These are phyloP conservation scores for Pristionchus fissidentatus DNA, from an alignment of 2,888 invertebrate genomes.

Conservation along the genomic window DNA sequence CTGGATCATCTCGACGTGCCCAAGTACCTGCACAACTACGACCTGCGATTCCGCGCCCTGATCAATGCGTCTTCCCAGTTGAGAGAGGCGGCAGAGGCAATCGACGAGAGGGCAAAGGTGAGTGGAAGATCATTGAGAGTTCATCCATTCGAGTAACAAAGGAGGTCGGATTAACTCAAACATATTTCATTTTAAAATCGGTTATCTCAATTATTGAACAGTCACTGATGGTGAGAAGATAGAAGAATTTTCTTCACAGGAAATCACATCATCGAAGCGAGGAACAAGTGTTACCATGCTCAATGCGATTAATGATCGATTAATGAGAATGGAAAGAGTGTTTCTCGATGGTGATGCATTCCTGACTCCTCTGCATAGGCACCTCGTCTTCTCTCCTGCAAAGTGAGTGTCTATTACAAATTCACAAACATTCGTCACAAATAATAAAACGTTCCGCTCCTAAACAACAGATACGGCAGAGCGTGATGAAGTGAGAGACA, in stretches of 20 bases:
- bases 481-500: too few relatives aligned
- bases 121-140: background rate
- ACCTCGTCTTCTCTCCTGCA: slow-evolving; percentile 55
- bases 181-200: background rate
- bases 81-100: slow-evolving; percentile 21
- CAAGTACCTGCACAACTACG: slow-evolving; percentile 26
- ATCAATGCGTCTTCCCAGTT: slow-evolving; percentile 12
- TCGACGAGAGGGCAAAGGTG: slow-evolving; percentile 33
- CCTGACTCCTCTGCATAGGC: slow-evolving; percentile 49
- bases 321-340: slow-evolving; percentile 49
- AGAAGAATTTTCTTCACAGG: too few relatives aligned
- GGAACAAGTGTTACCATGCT: slow-evolving; percentile 39
- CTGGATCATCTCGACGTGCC: slow-evolving; percentile 13
- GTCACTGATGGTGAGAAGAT: too few relatives aligned
- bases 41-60: slow-evolving; percentile 36
- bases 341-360: slow-evolving; percentile 51
- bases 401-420: slow-evolving; percentile 5
- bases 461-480: too few relatives aligned
- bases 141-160: background rate
- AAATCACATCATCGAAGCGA: slow-evolving; percentile 38
- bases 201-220: too few relatives aligned
- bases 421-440: background rate
- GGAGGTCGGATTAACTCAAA: too few relatives aligned
- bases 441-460: too few relatives aligned
- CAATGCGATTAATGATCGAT: slow-evolving; percentile 49